Base-by-base conservation (phyloP, 2,888 invertebrate genomes). In the Spicauda simplicius region DNA sequence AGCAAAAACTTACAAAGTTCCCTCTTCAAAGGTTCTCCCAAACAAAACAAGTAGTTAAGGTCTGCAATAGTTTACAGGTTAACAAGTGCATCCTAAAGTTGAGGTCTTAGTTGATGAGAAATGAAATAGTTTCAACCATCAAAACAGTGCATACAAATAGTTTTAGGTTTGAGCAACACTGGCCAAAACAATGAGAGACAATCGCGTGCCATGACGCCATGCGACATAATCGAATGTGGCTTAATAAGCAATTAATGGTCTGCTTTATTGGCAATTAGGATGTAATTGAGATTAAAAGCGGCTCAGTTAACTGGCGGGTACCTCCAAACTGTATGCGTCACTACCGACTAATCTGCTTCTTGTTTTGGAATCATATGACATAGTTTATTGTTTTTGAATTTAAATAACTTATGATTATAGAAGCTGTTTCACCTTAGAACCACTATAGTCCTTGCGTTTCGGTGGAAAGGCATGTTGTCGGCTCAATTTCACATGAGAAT, bases 201-300 rank as follows among this genome's bases (percentile, higher is more conserved):
- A 58, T 69, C 70, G 72, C 72, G 72, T 71, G 70, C 52, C 62
- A 45, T 66, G 64, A 64, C 68, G 70, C 69, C 64, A 65, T 69
- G 71, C 64, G 53, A 54, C 69, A 63, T 70, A 69, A 69, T 69
- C 68, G 69, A 65, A 59, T 65, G 52, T 53, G 59, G 45, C 65
- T 65, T 65, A 58, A 65, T 65, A 65, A 65, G 65, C 65, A 65
- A 54, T 65, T 65, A 65, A 59, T 65, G 58, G 53, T 48, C 57
- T 19, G 65, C 52, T 53, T 45, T 25, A 59, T 59, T 65, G 65
- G 53, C 59, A 45, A 65, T 59, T 53, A 58, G 41, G 58, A 45
- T 45, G 41, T 59, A 59, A 65, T 65, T 65, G 65, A 53, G 58
- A 59, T 59, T 54, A 41, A 54, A 65, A 59, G 25, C 41, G 45